Conservation (phyloP, 2,113 vertebrate species). For the Psilopsiagon aurifrons region DNA sequence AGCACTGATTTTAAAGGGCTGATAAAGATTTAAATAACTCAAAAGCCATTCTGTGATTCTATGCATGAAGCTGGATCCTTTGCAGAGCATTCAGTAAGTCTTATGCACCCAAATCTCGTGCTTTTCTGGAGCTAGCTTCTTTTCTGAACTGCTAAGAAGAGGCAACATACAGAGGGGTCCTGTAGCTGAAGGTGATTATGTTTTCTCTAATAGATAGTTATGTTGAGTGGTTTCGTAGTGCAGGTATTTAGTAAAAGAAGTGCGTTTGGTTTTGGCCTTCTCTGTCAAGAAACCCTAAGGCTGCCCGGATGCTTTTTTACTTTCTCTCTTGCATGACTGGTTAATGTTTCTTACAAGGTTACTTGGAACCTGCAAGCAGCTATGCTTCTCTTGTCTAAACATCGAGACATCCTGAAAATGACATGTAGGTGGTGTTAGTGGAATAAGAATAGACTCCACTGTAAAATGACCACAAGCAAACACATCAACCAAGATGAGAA, state of each 20-base stretch:
- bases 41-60: slow-evolving; percentile 25
- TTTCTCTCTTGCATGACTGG: background rate
- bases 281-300: background rate
- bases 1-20: slow-evolving; percentile 69
- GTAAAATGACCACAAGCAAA: background rate
- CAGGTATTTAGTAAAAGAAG: background rate
- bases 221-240: background rate
- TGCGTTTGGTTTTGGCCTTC: background rate
- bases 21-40: slow-evolving; percentile 67
- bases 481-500: background rate
- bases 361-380: background rate
- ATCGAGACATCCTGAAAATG: background rate
- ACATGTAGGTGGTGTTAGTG: background rate
- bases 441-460: background rate
- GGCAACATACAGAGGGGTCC: background rate
- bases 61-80: background rate
- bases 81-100: background rate
- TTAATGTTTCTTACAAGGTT: slow-evolving; percentile 3
- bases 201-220: background rate
- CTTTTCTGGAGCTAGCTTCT: background rate
- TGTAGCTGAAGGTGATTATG: background rate
- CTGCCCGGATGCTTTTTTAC: background rate
- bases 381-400: background rate
- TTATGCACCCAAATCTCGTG: background rate
- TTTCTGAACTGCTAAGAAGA: background rate